Conservation (phyloP, 2,797 vertebrate species). For the Cossypha heuglini region DNA sequence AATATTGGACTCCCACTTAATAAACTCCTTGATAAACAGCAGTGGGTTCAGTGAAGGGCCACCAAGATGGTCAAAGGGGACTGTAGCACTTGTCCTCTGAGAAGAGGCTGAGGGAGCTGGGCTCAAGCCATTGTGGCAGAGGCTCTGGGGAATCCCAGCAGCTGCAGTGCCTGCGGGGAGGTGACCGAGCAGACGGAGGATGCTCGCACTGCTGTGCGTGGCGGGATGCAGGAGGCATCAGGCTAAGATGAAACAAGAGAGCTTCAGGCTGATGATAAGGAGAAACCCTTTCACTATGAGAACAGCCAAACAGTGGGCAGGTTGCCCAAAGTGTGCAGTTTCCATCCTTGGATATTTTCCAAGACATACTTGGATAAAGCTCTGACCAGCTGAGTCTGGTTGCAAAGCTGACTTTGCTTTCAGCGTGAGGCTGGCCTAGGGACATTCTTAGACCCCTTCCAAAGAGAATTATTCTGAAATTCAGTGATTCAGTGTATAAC, state of each 20-base stretch:
- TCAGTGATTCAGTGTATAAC: not conserved
- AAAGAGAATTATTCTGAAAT: not conserved
- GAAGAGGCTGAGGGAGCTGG: not conserved
- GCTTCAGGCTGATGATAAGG: not conserved
- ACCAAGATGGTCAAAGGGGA: fast-evolving
- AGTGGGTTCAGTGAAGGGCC: not conserved
- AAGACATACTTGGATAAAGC: not conserved
- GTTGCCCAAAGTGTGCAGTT: not conserved
- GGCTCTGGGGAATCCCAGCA: not conserved
- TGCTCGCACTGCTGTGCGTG: not conserved
- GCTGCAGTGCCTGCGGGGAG: fast-evolving
- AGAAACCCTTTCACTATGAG: not conserved
- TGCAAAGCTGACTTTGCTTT: not conserved
- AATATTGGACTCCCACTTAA: not conserved
- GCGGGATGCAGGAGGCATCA: not conserved
- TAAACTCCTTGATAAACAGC: not conserved
- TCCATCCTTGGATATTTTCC: not conserved
- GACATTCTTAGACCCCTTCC: not conserved
- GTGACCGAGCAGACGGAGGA: not conserved
- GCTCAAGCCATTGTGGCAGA: fast-evolving
- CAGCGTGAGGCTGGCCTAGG: not conserved
- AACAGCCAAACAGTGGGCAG: not conserved
- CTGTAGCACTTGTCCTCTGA: not conserved
- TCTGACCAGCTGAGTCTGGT: not conserved
- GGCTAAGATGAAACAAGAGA: not conserved